Evolutionary conservation across 2,797 vertebrate species (phyloP), one percentile per base, ranked within the genome.

Genomic region (Micrastur ruficollis): DNA sequence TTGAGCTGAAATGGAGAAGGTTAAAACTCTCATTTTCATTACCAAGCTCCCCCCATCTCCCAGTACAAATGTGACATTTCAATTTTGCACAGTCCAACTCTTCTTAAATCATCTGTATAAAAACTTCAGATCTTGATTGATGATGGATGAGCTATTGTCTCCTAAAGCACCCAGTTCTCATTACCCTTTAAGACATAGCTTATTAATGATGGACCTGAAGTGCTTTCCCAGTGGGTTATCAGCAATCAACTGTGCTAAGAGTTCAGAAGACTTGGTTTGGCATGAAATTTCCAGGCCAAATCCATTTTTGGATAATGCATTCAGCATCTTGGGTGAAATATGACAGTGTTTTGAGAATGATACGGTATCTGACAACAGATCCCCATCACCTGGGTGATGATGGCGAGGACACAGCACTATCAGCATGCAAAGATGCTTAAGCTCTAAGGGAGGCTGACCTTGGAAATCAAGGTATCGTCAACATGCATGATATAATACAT

Each of bases 61-160:
- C 96, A 97, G 95, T 96, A 98, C 97, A 98, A 98, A 98, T 97
- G 98, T 98, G 98, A 98, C 98, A 98, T 98, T 98, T 98, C 96
- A 98, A 97, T 98, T 98, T 97, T 98, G 94, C 96, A 97, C 98
- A 98, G 97, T 98, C 98, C 97, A 97, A 96, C 96, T 98, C 96
- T 97, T 96, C 96, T 97, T 98, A 98, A 98, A 98, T 98, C 98
- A 98, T 97, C 98, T 98, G 97, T 98, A 97, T 97, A 98, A 98
- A 97, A 98, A 97, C 95, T 97, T 97, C 96, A 97, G 97, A 95
- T 97, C 96, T 98, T 98, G 98, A 98, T 97, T 98, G 96, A 97
- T 98, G 97, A 98, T 97, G 97, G 98, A 98, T 98, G 97, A 98
- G 97, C 97, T 97, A 93, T 97, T 98, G 98, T 98, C 97, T 98